phyloP scores from a whole-genome alignment of 2,888 invertebrate species.

The Clostera curtula region DNA sequence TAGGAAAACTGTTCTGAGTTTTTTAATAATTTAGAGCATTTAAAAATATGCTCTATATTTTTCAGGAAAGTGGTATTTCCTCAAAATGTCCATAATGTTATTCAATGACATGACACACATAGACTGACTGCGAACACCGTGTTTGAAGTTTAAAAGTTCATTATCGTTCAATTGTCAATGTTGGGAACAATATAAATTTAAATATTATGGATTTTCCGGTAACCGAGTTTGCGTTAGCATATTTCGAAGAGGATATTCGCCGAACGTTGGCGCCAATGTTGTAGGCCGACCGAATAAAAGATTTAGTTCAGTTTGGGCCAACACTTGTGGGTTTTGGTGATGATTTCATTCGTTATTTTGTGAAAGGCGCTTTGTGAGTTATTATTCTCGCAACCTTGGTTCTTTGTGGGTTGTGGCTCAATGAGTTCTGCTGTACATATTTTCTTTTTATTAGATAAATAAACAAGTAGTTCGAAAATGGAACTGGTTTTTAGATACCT shows the following conservation, averaged over 20 bases:
- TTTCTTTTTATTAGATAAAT: slow-evolving; percentile 20
- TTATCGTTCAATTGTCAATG: slow-evolving; percentile 37
- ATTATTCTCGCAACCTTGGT: slow-evolving; percentile 24
- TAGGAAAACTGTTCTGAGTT: slow-evolving; percentile 7
- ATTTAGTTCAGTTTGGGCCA: slow-evolving; percentile 20
- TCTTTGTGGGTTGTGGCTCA: slow-evolving; percentile 19
- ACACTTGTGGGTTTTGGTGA: slow-evolving; percentile 24
- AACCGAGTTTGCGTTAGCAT: slow-evolving; percentile 9
- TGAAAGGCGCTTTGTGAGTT: slow-evolving; percentile 29
- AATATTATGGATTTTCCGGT: slow-evolving; percentile 27
- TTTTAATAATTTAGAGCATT: too few species aligned
- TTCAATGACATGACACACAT: slow-evolving; percentile 22
- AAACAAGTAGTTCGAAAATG: too few species aligned
- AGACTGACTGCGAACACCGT: slow-evolving; percentile 14
- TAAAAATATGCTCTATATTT: too few species aligned
- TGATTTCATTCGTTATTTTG: slow-evolving; percentile 30
- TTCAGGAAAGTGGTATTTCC: too few species aligned
- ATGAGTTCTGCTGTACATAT: slow-evolving; percentile 14
- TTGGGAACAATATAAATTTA: slow-evolving; percentile 20
- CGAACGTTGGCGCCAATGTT: slow-evolving; percentile 21
- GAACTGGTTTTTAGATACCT: too few species aligned
- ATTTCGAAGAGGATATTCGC: slow-evolving; percentile 13
- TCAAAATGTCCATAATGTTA: too few species aligned
- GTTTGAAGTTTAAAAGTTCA: slow-evolving; percentile 39
- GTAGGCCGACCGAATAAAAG: slow-evolving; percentile 10